Base-by-base conservation (phyloP, 2,113 vertebrate species). In the Phalacrocorax carbo region DNA sequence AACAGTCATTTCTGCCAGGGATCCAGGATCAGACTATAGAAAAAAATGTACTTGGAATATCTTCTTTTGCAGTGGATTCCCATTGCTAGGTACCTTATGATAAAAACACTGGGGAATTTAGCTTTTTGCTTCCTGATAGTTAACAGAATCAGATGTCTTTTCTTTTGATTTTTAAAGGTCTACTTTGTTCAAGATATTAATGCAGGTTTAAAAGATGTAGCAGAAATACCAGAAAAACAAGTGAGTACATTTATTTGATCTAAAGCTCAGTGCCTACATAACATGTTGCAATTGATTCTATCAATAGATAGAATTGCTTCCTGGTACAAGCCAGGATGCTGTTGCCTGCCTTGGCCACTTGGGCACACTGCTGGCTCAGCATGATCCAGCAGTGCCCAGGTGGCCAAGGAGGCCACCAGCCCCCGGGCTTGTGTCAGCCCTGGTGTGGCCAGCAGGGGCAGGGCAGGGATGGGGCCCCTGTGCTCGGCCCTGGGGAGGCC, bases 171-270 rank as follows among this genome's bases (percentile, higher is more conserved):
- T 94, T 61, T 96, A 66, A 95, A 99, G 99, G 98, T 98, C 65
- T 99, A 99, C 96, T 99, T 98, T 97, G 98, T 99, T 86, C 93
- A 99, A 93, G 98, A 99, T 97, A 98, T 99, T 83, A 99, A 99
- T 64, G 98, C 98, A 64, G 99, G 99, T 82, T 95, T 98, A 64
- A 97, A 93, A 90, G 97, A 98, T 62, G 97, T 96, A 69, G 87
- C 93, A 81, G 98, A 98, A 64, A 70, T 83, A 62, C 36, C 78
- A 32, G 93, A 97, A 70, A 91, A 98, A 52, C 96, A 98, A 92
- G 99, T 99, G 96, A 98, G 96, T 94, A 61, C 13, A 21, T 36
- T 92, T 76, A 40, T 69, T 85, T 89, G n/a, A 65, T 85, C 78
- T 90, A 88, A 94, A 44, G 42, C 64, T 95, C 38, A 60, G 51